Conservation (phyloP, 2,888 invertebrate species). For the Pherbina coryleti region DNA sequence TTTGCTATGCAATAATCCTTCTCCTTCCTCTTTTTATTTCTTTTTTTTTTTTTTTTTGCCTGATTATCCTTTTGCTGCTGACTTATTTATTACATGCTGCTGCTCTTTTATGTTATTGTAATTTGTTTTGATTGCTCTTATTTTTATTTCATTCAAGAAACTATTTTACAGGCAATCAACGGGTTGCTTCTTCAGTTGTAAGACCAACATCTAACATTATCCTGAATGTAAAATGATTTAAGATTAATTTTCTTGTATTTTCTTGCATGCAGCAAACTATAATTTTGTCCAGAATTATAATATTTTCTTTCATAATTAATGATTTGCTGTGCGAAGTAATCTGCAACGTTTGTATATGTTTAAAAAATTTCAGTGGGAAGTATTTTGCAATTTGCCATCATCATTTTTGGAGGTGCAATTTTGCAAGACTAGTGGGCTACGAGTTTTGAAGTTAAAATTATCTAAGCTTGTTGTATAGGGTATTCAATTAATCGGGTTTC, state of each 20-base stretch:
- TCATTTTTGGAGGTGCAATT: too few species aligned
- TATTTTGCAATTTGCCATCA: too few species aligned
- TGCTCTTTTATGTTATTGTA: constrained; percentile 1
- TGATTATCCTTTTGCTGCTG: constrained; percentile 11
- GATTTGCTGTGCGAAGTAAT: too few species aligned
- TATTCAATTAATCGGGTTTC: too few species aligned
- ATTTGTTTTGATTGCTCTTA: constrained; percentile 11
- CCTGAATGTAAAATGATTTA: neutral
- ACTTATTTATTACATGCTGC: neutral
- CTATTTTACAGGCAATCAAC: constrained; percentile 20
- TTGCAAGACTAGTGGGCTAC: too few species aligned
- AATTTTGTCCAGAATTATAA: too few species aligned
- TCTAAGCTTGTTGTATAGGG: too few species aligned
- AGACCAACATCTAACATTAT: neutral
- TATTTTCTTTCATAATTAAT: too few species aligned
- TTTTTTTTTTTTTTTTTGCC: neutral
- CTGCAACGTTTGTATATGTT: too few species aligned
- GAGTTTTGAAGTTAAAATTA: too few species aligned
- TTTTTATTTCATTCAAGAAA: neutral
- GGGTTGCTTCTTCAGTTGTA: neutral
- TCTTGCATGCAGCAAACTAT: neutral
- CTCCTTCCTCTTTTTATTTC: neutral
- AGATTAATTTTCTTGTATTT: neutral
- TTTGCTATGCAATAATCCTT: too few species aligned
- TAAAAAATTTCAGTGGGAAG: too few species aligned